Evolutionary conservation across 2,888 invertebrate species (phyloP), one percentile per base, ranked within the genome.

Genomic region (Pseudococcus jackbeardsleyi): DNA sequence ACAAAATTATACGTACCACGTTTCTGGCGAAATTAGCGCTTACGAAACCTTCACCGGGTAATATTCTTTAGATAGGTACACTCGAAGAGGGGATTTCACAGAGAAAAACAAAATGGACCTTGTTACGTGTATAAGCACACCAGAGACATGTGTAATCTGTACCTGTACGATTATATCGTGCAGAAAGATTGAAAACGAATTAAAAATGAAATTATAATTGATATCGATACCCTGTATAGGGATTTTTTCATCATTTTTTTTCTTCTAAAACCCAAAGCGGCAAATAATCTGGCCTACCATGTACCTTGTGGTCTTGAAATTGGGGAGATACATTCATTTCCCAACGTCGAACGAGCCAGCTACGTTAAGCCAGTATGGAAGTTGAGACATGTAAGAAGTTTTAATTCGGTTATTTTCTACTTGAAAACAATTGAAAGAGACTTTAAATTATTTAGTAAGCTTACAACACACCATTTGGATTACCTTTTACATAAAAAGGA

Each of bases 381-480:
- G 26, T 33, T 72, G 26, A 72, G 26, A 17, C 42, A 15, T 39
- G 42, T 79, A 79, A 79, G 79, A 42, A 79, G 79, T 79, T 42
- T 39, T 42, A 79, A 79, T 79, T 79, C 79, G 79, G 77, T 79
- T 79, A 79, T 42, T 79, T 79, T 19, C 7, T 79, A 42, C 79
- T 79, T 79, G 19, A 79, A 79, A 79, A 79, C 42, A 79, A 79
- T 79, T 79, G 42, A 79, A 79, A 79, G 42, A 42, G 79, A 42
- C 42, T 79, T 79, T 17, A 79, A 79, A 79, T 79, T 79, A 79
- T 79, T 79, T 42, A 77, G 77, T 77, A 77, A 39, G 77, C 77
- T 77, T 77, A 77, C 79, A 42, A n/a, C 9, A 42, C 79, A 42
- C 79, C 79, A 19, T 79, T 46, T 19, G 79, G 79, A 79, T 79